A percentile compares a stretch with the other conserved stretches of the same genome.
Conservation (phyloP, 1,140 invertebrate genomes). For the Drosophila kurseongensis region DNA sequence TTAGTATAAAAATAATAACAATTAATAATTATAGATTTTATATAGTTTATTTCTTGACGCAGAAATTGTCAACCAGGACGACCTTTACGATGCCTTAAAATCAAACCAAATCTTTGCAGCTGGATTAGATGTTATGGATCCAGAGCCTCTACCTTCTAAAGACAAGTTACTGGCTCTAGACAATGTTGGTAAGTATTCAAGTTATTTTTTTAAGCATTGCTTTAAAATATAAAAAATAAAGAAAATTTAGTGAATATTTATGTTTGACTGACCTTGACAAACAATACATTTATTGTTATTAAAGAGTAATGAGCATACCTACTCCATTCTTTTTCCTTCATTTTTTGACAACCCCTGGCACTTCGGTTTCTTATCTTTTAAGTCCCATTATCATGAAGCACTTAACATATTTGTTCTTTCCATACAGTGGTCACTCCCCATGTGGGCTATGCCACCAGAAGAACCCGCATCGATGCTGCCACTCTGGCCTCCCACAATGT, state of each 20-base stretch:
- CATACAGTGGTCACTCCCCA: conserved; percentile 91
- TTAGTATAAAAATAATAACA: conserved; percentile 80
- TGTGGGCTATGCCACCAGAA: conserved; percentile 92
- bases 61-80: conserved; percentile 93
- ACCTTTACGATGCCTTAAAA: conserved; percentile 91
- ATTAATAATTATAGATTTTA: too few species aligned
- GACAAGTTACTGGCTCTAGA: conserved; percentile 91
- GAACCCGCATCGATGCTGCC: conserved; percentile 92
- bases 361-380: conserved; percentile 16
- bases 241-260: too few species aligned
- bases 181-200: conserved; percentile 89
- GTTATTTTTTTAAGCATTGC: neutral
- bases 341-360: conserved; percentile 2
- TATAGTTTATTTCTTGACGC: neutral
- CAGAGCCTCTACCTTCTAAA: conserved; percentile 94
- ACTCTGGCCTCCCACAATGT: conserved; percentile 92
- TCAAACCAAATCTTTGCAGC: conserved; percentile 91
- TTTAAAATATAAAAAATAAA: neutral
- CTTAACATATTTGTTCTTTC: conserved; percentile 21
- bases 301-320: too few species aligned
- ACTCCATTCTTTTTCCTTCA: neutral
- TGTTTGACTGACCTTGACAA: too few species aligned
- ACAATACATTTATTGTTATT: too few species aligned
- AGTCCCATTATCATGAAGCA: conserved; percentile 12
- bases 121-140: conserved; percentile 96